These are phyloP conservation scores for Semotilus atromaculatus DNA, from an alignment of 2,797 vertebrate genomes.

Conservation along the genomic window DNA sequence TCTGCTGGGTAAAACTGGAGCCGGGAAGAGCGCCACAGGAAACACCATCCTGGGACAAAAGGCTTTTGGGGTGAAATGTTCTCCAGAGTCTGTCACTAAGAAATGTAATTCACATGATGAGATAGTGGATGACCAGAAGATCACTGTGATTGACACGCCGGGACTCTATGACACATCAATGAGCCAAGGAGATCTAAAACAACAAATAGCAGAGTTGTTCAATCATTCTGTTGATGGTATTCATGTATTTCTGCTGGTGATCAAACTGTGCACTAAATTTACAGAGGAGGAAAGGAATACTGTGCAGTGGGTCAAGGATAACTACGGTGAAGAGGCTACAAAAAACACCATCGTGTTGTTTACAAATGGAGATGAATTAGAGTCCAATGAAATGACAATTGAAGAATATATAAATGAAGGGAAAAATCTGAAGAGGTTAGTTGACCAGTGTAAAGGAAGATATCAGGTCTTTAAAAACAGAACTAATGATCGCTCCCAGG, in stretches of 20 bases:
- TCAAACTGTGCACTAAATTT: not conserved
- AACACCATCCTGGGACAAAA: not conserved
- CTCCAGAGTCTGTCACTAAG: not conserved
- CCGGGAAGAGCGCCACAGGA: not conserved
- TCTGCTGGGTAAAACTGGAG: slow-evolving; percentile 9
- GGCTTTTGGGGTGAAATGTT: not conserved
- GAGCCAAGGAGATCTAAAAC: fast-evolving
- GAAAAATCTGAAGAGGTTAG: not conserved
- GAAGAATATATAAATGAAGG: not conserved
- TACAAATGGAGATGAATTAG: not conserved
- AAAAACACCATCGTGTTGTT: not conserved
- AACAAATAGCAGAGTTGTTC: not conserved
- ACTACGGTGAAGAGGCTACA: not conserved
- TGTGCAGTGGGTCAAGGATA: not conserved
- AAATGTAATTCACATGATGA: not conserved
- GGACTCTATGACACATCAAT: not conserved
- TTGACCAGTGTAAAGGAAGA: not conserved
- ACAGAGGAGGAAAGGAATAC: not conserved
- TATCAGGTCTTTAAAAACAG: not conserved
- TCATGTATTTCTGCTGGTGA: not conserved
- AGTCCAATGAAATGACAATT: not conserved
- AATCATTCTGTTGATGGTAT: not conserved
- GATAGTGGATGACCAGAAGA: not conserved
- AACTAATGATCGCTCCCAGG: not conserved
- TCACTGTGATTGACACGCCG: not conserved